phyloP scores from a whole-genome alignment of 2,888 invertebrate genomes.

The Mantis religiosa region DNA sequence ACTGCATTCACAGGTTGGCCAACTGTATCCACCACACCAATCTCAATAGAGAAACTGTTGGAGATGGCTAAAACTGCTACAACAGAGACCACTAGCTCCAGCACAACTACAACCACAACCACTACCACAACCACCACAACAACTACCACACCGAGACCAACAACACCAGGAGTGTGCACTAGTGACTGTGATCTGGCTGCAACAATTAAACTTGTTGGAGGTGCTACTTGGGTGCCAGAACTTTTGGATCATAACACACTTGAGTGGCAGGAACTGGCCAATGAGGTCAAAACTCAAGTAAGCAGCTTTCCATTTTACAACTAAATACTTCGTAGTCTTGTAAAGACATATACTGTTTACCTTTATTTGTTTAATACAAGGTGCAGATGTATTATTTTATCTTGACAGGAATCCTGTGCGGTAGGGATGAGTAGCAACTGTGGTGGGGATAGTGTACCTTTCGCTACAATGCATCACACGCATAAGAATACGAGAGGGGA shows the following conservation, averaged over 20 bases:
- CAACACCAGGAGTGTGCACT: slow-evolving; percentile 74
- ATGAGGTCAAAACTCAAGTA: slow-evolving; percentile 77
- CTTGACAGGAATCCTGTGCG: too few species aligned
- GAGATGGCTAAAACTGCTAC: slow-evolving; percentile 54
- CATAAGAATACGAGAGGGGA: too few species aligned
- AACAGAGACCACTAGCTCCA: slow-evolving; percentile 50
- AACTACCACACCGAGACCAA: slow-evolving; percentile 64
- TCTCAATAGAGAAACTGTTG: slow-evolving; percentile 75
- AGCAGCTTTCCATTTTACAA: too few species aligned
- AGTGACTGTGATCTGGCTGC: slow-evolving; percentile 81
- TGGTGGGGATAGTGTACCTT: too few species aligned
- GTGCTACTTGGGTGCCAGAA: slow-evolving; percentile 80
- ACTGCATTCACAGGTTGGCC: slow-evolving; percentile 92
- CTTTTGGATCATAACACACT: slow-evolving; percentile 78
- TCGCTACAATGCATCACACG: too few species aligned
- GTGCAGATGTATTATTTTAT: too few species aligned
- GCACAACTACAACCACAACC: slow-evolving; percentile 54
- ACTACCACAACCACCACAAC: slow-evolving; percentile 57
- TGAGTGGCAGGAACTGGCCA: slow-evolving; percentile 80
- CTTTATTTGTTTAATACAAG: too few species aligned
- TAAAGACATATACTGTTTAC: too few species aligned
- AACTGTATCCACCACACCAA: slow-evolving; percentile 74
- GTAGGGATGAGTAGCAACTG: too few species aligned
- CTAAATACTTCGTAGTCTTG: too few species aligned
- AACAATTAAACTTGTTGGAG: slow-evolving; percentile 78